These are phyloP conservation scores for Python bivittatus DNA, from an alignment of 2,113 vertebrate genomes.

Conservation along the genomic window DNA sequence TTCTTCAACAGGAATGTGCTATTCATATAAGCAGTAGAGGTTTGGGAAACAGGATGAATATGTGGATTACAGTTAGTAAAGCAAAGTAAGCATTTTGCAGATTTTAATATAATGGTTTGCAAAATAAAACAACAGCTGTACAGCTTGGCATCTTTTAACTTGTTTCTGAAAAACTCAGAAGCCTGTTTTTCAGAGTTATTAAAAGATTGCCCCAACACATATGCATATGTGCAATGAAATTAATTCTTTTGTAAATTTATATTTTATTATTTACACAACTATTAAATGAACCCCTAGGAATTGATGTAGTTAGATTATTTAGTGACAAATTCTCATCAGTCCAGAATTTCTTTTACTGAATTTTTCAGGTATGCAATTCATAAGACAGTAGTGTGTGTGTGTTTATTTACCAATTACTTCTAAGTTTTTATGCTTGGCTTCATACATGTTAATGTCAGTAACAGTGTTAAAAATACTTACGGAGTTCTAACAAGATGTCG, in stretches of 20 bases:
- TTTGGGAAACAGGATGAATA: constrained; percentile 80
- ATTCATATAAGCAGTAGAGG: constrained; percentile 72
- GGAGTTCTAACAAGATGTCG: background rate
- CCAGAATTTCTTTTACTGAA: constrained; percentile 17
- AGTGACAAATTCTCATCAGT: background rate
- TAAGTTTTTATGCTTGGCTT: constrained; percentile 50
- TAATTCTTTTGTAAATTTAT: constrained; percentile 58
- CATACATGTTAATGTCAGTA: constrained; percentile 40
- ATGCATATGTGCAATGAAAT: constrained; percentile 57
- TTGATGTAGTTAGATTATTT: background rate
- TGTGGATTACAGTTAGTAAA: constrained; percentile 86
- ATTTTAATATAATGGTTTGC: constrained; percentile 61
- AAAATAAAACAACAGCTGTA: constrained; percentile 52
- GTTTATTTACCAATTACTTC: constrained; percentile 33
- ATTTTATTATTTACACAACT: constrained; percentile 40
- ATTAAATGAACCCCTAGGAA: background rate
- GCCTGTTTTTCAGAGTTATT: constrained; percentile 59
- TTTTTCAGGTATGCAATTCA: constrained; percentile 44
- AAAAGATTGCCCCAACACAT: constrained; percentile 68
- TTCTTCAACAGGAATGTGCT: constrained; percentile 91
- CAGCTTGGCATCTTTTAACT: constrained; percentile 68
- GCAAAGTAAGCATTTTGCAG: constrained; percentile 73
- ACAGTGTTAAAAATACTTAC: background rate
- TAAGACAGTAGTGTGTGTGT: background rate
- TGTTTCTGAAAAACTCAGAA: constrained; percentile 59